Conservation (phyloP, 2,113 vertebrate genomes). For the Himantopus leucocephalus region DNA sequence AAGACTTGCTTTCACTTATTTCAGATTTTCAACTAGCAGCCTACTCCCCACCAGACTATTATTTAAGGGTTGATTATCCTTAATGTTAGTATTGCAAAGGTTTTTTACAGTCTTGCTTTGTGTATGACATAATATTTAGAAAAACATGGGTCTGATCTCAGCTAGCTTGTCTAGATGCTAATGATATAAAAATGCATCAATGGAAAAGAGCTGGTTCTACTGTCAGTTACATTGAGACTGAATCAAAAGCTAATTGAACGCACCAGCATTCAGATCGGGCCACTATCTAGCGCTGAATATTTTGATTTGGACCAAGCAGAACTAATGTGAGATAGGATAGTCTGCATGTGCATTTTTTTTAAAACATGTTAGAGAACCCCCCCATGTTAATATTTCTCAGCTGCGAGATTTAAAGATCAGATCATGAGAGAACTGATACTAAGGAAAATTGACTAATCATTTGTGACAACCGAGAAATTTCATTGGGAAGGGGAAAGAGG, state of each 20-base stretch:
- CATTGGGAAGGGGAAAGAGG: not conserved
- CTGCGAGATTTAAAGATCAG: not conserved
- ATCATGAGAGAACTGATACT: not conserved
- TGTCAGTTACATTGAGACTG: not conserved
- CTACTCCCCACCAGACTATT: not conserved
- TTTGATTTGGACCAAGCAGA: not conserved
- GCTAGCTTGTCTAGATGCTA: not conserved
- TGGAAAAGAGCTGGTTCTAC: not conserved
- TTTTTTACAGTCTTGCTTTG: not conserved
- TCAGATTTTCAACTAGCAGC: not conserved
- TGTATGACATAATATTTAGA: not conserved
- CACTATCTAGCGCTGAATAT: not conserved
- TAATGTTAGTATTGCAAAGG: not conserved
- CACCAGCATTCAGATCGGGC: not conserved
- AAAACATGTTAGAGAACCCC: not conserved
- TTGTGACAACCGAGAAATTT: not conserved
- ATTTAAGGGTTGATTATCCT: not conserved
- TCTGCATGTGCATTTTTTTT: not conserved
- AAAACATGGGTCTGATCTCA: not conserved
- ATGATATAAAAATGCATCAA: not conserved
- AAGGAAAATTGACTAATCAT: not conserved
- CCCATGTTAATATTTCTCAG: not conserved
- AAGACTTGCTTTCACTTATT: not conserved
- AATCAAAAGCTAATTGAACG: not conserved
- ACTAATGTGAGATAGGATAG: not conserved